Percentiles rank a stretch among this genome's conserved stretches.
These are phyloP conservation scores for Daphoenositta chrysoptera DNA, from an alignment of 2,113 vertebrate genomes.

Conservation along the genomic window DNA sequence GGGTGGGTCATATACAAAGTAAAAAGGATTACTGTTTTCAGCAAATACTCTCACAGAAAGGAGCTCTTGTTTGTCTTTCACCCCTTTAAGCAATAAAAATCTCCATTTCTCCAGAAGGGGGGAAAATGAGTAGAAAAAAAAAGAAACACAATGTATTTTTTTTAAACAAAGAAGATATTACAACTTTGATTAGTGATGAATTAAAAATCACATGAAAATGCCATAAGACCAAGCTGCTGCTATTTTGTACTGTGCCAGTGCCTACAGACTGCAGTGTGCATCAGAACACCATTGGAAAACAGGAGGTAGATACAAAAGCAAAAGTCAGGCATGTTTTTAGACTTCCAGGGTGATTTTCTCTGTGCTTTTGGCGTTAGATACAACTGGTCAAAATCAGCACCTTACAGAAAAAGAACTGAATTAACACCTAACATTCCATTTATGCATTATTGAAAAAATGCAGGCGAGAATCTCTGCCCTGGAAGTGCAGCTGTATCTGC, in stretches of 20 bases:
- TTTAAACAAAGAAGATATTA: neutral
- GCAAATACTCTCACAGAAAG: neutral
- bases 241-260: neutral
- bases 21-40: neutral
- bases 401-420: neutral
- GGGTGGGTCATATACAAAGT: neutral
- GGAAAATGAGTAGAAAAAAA: neutral
- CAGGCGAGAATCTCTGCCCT: neutral
- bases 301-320: neutral
- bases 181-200: neutral
- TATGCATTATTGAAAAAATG: neutral
- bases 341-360: neutral
- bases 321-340: neutral
- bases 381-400: neutral
- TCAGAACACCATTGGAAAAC: neutral
- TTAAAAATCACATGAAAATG: neutral
- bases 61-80: neutral
- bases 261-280: neutral
- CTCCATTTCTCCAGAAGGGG: neutral
- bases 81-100: neutral
- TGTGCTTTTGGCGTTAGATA: neutral
- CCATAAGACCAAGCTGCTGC: neutral
- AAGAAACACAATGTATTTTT: neutral
- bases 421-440: neutral
- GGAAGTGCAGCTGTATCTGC: neutral